Evolutionary conservation across 2,797 vertebrate genomes (phyloP), one percentile per base, ranked within the genome.

Genomic region (Masticophis lateralis): DNA sequence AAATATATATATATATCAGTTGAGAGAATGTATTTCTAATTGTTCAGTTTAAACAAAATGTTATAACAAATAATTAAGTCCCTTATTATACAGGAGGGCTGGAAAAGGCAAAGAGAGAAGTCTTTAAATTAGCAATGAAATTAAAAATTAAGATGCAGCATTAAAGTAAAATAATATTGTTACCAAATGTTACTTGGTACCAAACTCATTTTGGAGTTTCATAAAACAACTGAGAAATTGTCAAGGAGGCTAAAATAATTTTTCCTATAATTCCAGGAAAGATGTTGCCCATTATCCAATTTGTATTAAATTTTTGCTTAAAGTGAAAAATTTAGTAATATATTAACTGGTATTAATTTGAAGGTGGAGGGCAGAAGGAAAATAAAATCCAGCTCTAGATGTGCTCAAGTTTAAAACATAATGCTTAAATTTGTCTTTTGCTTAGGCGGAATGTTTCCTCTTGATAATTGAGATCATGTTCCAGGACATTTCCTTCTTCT

Each of bases 391-490:
- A 87, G 10, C 91, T 74, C 25, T 32, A 3, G 53, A 59, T 28
- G 18, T 90, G 32, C 27, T 12, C 57, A 28, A 37, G 8, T 51
- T 53, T 74, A n/a, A 51, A 32, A 18, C 22, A 61, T 59, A 93
- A 92, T 28, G 92, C 96, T 95, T 51, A 91, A 57, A 43, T 94
- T 32, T 66, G 3, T 2, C 4, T 32, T 69, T 69, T 69, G 14
- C 3, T 88, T 86, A 94, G 14, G 3, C 88, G 57, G 90, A 63
- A 88, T 90, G 93, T 94, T 87, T 60, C 88, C 94, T 92, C 94
- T 87, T 92, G 27, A 32, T 90, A 63, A 28, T 57, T 93, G 27
- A 37, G 60, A 43, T 95, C 92, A 92, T 57, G 43, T 25, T 92
- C 28, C 74, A n/a, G 22, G 86, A 91, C 90, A 88, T 93, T 63